Evolutionary conservation across 2,113 vertebrate genomes (phyloP).

Genomic region (Dipodomys spectabilis): DNA sequence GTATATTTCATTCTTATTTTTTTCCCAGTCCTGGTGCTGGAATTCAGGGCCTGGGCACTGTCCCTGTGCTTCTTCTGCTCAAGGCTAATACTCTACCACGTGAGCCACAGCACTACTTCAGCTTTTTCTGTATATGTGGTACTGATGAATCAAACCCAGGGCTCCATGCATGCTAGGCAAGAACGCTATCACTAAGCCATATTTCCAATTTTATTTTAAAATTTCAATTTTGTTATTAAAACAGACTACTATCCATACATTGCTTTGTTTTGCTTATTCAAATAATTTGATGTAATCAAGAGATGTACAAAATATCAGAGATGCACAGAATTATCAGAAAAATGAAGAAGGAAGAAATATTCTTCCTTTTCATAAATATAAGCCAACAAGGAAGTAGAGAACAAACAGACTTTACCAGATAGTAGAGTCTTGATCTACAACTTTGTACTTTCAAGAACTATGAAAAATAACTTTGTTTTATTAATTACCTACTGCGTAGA

Average conservation of each 20-base stretch:
- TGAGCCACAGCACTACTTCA: too few species aligned
- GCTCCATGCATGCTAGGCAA: too few species aligned
- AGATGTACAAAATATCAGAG: not conserved
- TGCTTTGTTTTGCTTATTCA: not conserved
- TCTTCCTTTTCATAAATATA: too few species aligned
- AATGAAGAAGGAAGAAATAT: not conserved
- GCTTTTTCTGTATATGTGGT: too few species aligned
- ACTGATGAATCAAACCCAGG: too few species aligned
- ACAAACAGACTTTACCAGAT: fast-evolving
- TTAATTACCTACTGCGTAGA: not conserved
- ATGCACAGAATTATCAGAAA: not conserved
- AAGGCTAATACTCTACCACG: too few species aligned
- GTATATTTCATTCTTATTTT: not conserved
- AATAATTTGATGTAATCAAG: not conserved
- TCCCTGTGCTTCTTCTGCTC: too few species aligned
- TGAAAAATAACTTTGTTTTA: not conserved
- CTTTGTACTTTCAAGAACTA: not conserved
- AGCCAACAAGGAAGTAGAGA: not conserved
- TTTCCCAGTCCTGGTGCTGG: too few species aligned
- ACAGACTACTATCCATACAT: not conserved
- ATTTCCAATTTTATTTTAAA: not conserved
- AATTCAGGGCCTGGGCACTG: too few species aligned
- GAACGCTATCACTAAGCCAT: too few species aligned
- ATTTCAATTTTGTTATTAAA: not conserved
- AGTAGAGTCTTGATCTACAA: not conserved